These are phyloP conservation scores for Thyatira batis DNA, from an alignment of 2,888 invertebrate genomes.

Conservation along the genomic window DNA sequence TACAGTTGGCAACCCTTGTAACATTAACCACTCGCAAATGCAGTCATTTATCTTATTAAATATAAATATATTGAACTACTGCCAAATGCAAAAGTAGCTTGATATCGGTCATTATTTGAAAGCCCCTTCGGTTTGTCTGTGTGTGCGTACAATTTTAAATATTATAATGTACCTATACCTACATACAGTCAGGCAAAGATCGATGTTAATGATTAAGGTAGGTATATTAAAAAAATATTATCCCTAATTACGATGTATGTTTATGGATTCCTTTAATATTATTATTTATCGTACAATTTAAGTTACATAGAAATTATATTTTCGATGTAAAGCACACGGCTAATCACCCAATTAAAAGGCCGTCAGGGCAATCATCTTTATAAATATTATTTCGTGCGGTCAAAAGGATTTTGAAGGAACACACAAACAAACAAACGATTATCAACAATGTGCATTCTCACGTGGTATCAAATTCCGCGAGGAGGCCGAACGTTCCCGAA, in stretches of 20 bases:
- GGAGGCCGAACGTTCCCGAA: conserved; percentile 3
- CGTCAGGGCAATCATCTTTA: too few species aligned
- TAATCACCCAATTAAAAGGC: too few species aligned
- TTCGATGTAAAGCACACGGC: too few species aligned
- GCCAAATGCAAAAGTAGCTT: conserved; percentile 52
- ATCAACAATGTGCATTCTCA: neutral
- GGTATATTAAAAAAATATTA: too few species aligned
- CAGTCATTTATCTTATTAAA: conserved; percentile 50
- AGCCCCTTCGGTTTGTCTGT: conserved; percentile 3
- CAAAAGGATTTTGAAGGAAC: too few species aligned
- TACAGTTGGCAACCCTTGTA: neutral
- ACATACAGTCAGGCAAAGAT: neutral
- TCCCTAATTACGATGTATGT: too few species aligned
- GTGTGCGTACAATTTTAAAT: neutral
- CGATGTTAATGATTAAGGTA: too few species aligned
- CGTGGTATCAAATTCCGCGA: neutral
- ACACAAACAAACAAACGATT: neutral
- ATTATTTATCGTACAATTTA: too few species aligned
- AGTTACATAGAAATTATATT: too few species aligned
- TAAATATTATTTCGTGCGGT: too few species aligned
- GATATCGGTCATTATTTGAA: conserved; percentile 12
- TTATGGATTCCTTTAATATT: too few species aligned
- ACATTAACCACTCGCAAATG: conserved; percentile 22
- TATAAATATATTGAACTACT: conserved; percentile 52
- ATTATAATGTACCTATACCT: neutral